A percentile compares a stretch with the other conserved stretches of the same genome.
phyloP scores from a whole-genome alignment of 2,113 vertebrate genomes.

The Anas platyrhynchos region DNA sequence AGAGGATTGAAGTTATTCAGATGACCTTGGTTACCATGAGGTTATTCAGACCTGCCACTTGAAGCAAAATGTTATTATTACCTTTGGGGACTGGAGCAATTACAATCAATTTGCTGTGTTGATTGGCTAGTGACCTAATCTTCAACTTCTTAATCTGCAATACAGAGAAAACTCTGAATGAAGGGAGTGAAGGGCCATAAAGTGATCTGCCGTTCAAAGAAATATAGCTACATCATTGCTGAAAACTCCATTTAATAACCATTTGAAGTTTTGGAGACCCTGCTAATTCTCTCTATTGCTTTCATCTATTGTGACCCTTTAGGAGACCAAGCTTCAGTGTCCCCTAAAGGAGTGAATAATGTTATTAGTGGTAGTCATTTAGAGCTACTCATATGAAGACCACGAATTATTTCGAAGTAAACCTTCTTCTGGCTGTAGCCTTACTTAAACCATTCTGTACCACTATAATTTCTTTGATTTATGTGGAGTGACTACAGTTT shows the following conservation, averaged over 20 bases:
- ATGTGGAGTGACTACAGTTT: neutral
- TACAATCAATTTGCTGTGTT: conserved; percentile 16
- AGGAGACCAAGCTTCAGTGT: neutral
- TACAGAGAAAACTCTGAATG: neutral
- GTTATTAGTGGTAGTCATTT: neutral
- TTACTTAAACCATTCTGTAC: neutral
- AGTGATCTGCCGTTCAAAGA: neutral
- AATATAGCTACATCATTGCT: neutral
- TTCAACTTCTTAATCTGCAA: neutral
- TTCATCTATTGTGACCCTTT: neutral
- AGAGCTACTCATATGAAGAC: neutral
- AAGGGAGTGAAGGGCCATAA: neutral
- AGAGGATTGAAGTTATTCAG: neutral
- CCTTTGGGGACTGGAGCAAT: conserved; percentile 14
- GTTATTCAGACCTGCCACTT: neutral
- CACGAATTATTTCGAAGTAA: neutral
- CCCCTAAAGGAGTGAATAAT: neutral
- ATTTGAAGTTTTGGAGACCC: neutral
- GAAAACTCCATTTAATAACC: neutral
- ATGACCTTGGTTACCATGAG: conserved; percentile 7
- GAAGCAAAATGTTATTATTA: conserved; percentile 10
- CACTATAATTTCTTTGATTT: neutral
- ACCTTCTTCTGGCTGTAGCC: neutral
- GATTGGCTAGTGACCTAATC: conserved; percentile 5
- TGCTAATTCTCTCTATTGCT: neutral